A percentile compares a stretch with the other conserved stretches of the same genome.
Evolutionary conservation across 2,797 vertebrate species (phyloP).

Genomic region (Trachurus trachurus): DNA sequence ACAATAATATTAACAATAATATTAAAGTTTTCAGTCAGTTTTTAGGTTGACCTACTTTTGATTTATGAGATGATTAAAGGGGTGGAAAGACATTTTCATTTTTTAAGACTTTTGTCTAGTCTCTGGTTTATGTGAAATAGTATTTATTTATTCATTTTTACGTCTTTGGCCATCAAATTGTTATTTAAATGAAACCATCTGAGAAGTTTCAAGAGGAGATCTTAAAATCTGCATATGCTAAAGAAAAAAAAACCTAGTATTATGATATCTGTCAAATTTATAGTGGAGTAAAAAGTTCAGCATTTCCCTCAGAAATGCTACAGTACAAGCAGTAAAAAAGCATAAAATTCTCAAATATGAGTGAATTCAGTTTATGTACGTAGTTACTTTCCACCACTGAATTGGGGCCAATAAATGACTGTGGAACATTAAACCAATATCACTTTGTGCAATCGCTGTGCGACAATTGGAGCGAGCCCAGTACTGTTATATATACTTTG

Average conservation of each 20-base stretch:
- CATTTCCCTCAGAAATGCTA: neutral
- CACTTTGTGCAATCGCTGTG: neutral
- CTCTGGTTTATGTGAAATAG: neutral
- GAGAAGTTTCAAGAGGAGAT: neutral
- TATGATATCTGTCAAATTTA: neutral
- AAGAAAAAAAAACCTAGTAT: too few relatives aligned
- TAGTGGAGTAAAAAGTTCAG: neutral
- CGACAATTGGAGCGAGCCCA: neutral
- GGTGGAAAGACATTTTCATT: neutral
- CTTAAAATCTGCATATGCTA: too few relatives aligned
- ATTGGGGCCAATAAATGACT: neutral
- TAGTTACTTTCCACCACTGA: neutral
- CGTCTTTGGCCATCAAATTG: neutral
- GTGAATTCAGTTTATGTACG: neutral
- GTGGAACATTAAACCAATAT: too few relatives aligned
- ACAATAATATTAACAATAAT: too few relatives aligned
- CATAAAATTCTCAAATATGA: neutral
- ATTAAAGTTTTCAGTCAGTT: too few relatives aligned
- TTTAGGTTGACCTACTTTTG: too few relatives aligned
- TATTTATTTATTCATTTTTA: neutral
- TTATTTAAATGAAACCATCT: neutral
- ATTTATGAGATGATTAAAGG: neutral
- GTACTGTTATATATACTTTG: neutral
- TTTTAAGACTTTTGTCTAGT: neutral
- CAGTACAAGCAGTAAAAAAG: neutral